Base-by-base conservation (phyloP, 2,888 invertebrate species). In the Dastarcus helophoroides region DNA sequence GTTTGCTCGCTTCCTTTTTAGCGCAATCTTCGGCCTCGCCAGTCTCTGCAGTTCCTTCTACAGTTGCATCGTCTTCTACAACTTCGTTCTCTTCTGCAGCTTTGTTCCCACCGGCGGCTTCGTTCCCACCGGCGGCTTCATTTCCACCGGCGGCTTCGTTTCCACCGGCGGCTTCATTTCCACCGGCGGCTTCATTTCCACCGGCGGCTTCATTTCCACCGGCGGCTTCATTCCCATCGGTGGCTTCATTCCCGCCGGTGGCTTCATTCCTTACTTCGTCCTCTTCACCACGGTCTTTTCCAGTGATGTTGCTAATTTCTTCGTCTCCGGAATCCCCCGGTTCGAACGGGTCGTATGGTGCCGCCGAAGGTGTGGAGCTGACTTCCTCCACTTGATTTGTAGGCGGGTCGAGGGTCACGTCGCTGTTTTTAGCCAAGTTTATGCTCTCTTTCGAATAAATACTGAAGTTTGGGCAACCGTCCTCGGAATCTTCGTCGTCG, bases 371-470 rank as follows among this genome's bases (percentile, higher is more conserved):
- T 7, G 37, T 34, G 8, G 34, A 29, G 19, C 39, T 43, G 8
- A 43, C 31, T 22, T 44, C 43, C 3, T 32, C 41, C 3, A 48
- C 46, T 33, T 47, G 45, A 25, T 40, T 26, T 13, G 33, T 21
- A 10, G 19, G 13, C 3, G 41, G 30, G 12, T 29, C 32, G 27
- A 51, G 24, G 4, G 47, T 41, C 24, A 54, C 39, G 36, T 59
- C 67, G 0, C 65, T 64, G 26, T 65, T 68, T 42, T 73, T 68
- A 1, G 79, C 79, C 29, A 81, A 71, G 42, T 79, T 78, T 51
- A 83, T 78, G 36, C 83, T 83, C 46, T 81, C 76, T 5, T 79
- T 77, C 0, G 86, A 86, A 60, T 86, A 86, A 41, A 86, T 80
- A 7, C 80, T 80, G 56, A 84, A 84, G 58, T 86, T 86, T 3